phyloP scores from a whole-genome alignment of 2,113 vertebrate genomes.

The Gymnobelideus leadbeateri region DNA sequence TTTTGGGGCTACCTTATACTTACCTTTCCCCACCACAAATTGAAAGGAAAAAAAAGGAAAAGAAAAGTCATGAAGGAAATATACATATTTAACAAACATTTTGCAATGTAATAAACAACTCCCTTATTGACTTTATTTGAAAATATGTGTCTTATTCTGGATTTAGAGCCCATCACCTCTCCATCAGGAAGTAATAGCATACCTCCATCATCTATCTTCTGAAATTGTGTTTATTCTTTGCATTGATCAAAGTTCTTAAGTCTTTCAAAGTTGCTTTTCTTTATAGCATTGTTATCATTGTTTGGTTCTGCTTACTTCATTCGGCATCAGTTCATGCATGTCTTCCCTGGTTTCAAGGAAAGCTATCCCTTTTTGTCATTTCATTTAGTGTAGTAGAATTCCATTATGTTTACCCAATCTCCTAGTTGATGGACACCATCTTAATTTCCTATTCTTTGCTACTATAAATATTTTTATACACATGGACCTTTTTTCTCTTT shows the following conservation, averaged over 20 bases:
- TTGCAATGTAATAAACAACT: neutral
- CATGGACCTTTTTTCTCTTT: neutral
- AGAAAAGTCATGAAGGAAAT: neutral
- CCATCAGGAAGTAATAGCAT: neutral
- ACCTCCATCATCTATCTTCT: neutral
- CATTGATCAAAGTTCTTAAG: neutral
- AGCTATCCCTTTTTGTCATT: neutral
- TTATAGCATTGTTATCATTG: neutral
- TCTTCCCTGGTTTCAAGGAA: neutral
- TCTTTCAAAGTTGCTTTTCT: neutral
- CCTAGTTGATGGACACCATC: neutral
- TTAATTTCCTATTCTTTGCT: neutral
- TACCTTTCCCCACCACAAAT: neutral
- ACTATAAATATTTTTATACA: neutral
- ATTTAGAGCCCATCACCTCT: neutral
- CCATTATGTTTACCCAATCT: neutral
- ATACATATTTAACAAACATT: neutral
- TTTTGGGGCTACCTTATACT: neutral
- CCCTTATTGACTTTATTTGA: neutral
- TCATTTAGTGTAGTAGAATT: neutral
- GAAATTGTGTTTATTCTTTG: neutral
- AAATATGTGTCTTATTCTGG: neutral
- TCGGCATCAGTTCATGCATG: neutral
- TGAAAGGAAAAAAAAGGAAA: neutral
- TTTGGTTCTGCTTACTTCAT: neutral